Evolutionary conservation across 1,140 invertebrate species (phyloP), one percentile per base, ranked within the genome.

Genomic region (Calosoma granatense): DNA sequence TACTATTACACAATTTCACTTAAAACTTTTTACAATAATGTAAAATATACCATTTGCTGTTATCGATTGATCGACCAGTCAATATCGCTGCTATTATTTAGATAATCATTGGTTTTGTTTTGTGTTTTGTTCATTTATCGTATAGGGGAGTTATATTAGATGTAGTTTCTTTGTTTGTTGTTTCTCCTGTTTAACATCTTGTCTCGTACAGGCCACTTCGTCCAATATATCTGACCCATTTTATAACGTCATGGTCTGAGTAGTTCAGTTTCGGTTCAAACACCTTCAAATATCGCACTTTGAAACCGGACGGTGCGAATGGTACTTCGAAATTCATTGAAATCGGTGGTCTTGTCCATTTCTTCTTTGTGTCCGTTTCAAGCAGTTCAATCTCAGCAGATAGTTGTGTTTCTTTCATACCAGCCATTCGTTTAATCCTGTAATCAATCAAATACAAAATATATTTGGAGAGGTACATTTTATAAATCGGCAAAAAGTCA

Each of bases 301-400:
- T 90, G 70, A 99, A 98, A 12, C 97, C 97, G 59, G 97, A 99
- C 9, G 97, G 97, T 11, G 97, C 97, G 61, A 88, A 88, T n/a
- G 85, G 85, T 68, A 98, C 95, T 78, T 99, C 97, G 74, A 99
- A 99, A 75, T 97, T 98, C 97, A 99, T 99, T 0, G 97, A 99
- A 66, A 99, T 99, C n/a, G 97, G 97, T 26, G 97, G 97, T 55
- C 97, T 81, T 4, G 97, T 99, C 97, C 97, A 99, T 75, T 99
- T 99, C 76, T 99, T 99, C 76, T 99, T 99, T 1, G 91, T 94
- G 67, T 97, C 94, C 2, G 97, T 99, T 73, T 97, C 94, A 22
- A 99, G 76, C n/a, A 99, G 77, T 73, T 99, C 97, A 57, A 99
- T 99, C 77, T 99, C 97, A 0, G 97, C 97, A 19, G 96, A 99